phyloP scores from a whole-genome alignment of 2,888 invertebrate genomes.

The Agonum fuliginosum region DNA sequence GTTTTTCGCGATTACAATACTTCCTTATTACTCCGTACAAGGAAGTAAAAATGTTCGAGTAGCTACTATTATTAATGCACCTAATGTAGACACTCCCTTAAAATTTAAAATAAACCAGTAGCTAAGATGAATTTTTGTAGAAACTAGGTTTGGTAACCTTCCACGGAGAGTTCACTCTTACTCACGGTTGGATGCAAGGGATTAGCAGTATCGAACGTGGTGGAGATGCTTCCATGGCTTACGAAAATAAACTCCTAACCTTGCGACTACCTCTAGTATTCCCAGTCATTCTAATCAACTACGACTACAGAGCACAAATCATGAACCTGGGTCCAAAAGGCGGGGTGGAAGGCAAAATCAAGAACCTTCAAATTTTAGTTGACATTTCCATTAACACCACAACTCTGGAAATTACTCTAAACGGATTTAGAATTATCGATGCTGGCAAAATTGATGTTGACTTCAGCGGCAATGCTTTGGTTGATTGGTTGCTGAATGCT shows the following conservation, averaged over 20 bases:
- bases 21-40: no score
- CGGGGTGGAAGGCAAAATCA: constrained; percentile 73
- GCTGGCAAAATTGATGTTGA: constrained; percentile 72
- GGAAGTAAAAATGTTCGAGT: no score
- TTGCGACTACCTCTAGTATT: constrained; percentile 56
- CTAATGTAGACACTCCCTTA: no score
- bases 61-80: no score
- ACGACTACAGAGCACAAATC: constrained; percentile 74
- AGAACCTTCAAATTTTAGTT: constrained; percentile 63
- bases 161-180: constrained; percentile 74
- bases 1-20: no score
- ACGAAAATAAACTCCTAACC: constrained; percentile 59
- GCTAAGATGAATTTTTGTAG: background rate
- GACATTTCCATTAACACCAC: constrained; percentile 64
- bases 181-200: constrained; percentile 74
- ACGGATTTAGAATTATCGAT: constrained; percentile 65
- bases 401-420: constrained; percentile 62
- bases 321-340: constrained; percentile 76
- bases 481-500: constrained; percentile 75
- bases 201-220: constrained; percentile 73
- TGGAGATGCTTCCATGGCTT: constrained; percentile 71
- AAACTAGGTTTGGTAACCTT: constrained; percentile 71
- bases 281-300: constrained; percentile 72
- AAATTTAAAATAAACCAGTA: no score
- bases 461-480: constrained; percentile 73